Base-by-base conservation (phyloP, 2,113 vertebrate species). In the Tragulus kanchil region DNA sequence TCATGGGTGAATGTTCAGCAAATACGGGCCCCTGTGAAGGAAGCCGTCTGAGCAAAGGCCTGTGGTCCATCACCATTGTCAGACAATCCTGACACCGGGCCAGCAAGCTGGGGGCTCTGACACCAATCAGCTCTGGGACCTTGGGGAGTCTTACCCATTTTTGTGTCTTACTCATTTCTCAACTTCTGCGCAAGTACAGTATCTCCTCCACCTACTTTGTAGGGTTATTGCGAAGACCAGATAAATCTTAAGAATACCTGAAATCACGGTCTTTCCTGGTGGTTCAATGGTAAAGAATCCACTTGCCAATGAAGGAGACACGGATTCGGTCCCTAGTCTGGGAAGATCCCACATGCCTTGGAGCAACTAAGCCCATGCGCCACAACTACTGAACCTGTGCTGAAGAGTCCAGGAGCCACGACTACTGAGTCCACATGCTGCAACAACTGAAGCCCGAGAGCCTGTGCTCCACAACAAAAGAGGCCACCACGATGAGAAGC, bases 141-240 rank as follows among this genome's bases (percentile, higher is more conserved):
- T 31, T 14, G 13, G 78, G 48, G 58, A 73, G 10, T 11, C 71
- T 59, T 17, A 85, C 7, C 21, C 54, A 45, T 59, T 31, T 36
- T 36, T 36, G 36, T 36, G 36, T 36, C 36, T 36, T 36, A 36
- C 36, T 94, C 25, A 67, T 62, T 89, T 81, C 36, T 85, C 50
- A 85, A 65, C 69, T 89, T 94, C 71, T 87, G 81, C 93, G 89
- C 83, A 93, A 75, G 64, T 65, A 94, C 25, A 71, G 6, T 15
- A 21, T 58, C n/a, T 56, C 21, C 31, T 56, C 45, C 1, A 45
- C 5, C 56, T 54, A 52, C 48, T 78, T 64, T 75, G 42, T 28
- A 54, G 26, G 13, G 19, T 84, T 75, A 31, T 45, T 89, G 12
- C 77, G 23, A 96, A 81, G 67, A 83, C 59, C 26, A 94, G n/a